These are phyloP conservation scores for Iphiclides podalirius DNA, from an alignment of 2,888 invertebrate species.

Conservation along the genomic window DNA sequence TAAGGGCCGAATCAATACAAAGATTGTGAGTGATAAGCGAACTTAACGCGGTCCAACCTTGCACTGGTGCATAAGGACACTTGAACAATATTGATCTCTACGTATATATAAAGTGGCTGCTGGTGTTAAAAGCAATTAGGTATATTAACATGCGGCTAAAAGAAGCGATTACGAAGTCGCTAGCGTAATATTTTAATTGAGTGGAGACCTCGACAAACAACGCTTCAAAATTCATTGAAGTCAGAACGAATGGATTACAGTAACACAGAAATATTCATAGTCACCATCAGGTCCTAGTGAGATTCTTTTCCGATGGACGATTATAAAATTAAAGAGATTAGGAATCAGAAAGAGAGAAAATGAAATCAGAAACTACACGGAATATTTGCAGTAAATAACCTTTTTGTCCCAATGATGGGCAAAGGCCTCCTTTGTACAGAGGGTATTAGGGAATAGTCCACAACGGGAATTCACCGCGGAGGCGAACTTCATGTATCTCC, in stretches of 20 bases:
- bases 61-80: constrained; percentile 2
- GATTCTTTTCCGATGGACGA: too few species aligned
- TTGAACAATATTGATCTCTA: neutral
- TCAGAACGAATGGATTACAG: neutral
- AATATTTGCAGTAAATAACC: too few species aligned
- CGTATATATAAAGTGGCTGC: constrained; percentile 14
- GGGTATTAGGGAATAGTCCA: too few species aligned
- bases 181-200: constrained; percentile 50
- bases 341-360: too few species aligned
- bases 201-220: constrained; percentile 37
- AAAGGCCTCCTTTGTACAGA: too few species aligned
- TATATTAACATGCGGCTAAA: constrained; percentile 29
- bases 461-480: too few species aligned
- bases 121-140: constrained; percentile 22
- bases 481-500: too few species aligned
- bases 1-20: neutral
- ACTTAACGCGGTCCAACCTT: neutral
- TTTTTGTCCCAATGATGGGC: too few species aligned
- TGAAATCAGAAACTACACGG: too few species aligned
- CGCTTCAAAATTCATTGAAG: constrained; percentile 9
- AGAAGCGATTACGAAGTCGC: constrained; percentile 43
- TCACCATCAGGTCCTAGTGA: too few species aligned
- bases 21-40: neutral
- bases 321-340: too few species aligned
- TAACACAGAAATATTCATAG: too few species aligned